phyloP scores from a whole-genome alignment of 2,797 vertebrate species.

The Sebastes taczanowskii region DNA sequence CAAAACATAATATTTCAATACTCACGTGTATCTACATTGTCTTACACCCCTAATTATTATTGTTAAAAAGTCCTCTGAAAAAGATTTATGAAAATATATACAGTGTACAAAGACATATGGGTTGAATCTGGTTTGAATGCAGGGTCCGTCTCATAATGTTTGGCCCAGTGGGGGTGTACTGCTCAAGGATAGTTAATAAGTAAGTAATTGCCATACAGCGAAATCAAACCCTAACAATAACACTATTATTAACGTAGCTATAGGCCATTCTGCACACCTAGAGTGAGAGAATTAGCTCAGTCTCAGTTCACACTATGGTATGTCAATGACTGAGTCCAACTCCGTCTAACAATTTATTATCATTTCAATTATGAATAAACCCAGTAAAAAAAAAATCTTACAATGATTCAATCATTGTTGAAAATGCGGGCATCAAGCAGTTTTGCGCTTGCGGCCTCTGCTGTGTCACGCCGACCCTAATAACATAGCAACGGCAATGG shows the following conservation, averaged over 20 bases:
- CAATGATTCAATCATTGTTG: constrained; percentile 4
- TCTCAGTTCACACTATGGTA: neutral
- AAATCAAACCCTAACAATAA: constrained; percentile 6
- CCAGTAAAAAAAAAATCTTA: neutral
- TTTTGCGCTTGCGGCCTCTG: constrained; percentile 39
- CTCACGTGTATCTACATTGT: too few species aligned
- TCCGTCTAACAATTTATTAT: neutral
- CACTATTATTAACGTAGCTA: neutral
- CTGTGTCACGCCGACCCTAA: constrained; percentile 35
- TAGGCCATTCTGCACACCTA: neutral
- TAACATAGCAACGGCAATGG: constrained; percentile 42
- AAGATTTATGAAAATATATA: too few species aligned
- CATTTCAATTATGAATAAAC: constrained; percentile 18
- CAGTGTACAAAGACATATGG: too few species aligned
- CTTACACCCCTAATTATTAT: too few species aligned
- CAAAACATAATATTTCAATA: too few species aligned
- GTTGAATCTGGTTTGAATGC: too few species aligned
- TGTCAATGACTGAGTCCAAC: neutral
- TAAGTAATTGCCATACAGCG: neutral
- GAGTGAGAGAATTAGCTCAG: neutral
- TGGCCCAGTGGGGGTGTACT: neutral
- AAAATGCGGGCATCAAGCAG: constrained; percentile 22
- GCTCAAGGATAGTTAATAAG: neutral
- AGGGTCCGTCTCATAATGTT: constrained; percentile 16
- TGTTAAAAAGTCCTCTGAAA: too few species aligned